Conservation (phyloP, 2,797 vertebrate genomes). For the Trichosurus vulpecula region DNA sequence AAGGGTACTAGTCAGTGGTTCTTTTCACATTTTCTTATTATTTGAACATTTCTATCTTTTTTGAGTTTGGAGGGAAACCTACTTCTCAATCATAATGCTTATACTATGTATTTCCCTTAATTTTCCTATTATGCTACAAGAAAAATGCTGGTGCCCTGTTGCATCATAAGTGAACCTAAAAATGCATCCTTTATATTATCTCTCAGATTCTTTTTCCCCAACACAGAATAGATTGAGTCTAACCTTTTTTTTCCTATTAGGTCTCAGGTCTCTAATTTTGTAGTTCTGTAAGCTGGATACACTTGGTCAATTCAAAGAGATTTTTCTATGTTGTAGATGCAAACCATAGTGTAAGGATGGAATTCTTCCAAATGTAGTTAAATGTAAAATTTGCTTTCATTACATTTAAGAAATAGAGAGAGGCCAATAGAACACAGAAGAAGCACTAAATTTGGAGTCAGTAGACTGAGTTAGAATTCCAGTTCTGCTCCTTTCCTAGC, state of each 20-base stretch:
- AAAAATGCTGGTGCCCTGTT: neutral
- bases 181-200: neutral
- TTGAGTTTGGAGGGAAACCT: conserved; percentile 50
- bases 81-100: conserved; percentile 40
- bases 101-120: neutral
- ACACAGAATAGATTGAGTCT: conserved; percentile 65
- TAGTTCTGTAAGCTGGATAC: conserved; percentile 55
- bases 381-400: conserved; percentile 60
- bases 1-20: neutral
- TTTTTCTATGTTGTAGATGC: conserved; percentile 66
- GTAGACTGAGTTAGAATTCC: neutral
- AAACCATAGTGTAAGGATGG: conserved; percentile 39
- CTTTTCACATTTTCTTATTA: conserved; percentile 27
- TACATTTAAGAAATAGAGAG: conserved; percentile 8
- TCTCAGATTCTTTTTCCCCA: conserved; percentile 68
- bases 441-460: neutral
- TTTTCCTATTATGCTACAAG: neutral
- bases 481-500: neutral
- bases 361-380: conserved; percentile 65
- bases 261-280: conserved; percentile 71
- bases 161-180: neutral
- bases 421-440: neutral
- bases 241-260: conserved; percentile 44
- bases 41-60: neutral
- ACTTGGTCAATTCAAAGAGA: conserved; percentile 56